Percentiles rank a stretch among this genome's conserved stretches.
These are phyloP conservation scores for Catalaphyllia jardinei DNA, from an alignment of 64 coral and sea anemone species.

Conservation along the genomic window DNA sequence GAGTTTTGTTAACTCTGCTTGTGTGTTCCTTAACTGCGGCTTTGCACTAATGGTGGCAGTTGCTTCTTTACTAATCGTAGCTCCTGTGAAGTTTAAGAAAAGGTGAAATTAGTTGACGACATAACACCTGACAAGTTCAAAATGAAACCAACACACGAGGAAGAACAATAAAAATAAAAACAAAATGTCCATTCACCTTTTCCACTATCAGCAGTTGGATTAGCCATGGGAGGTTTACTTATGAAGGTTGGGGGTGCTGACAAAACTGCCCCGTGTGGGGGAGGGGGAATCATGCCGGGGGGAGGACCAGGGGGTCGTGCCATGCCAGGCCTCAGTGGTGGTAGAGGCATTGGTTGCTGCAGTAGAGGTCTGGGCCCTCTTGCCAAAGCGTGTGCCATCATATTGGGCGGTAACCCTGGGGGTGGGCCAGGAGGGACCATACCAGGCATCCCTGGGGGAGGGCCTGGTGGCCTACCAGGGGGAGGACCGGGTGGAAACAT, in stretches of 20 bases:
- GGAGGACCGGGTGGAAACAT: conserved; percentile 97
- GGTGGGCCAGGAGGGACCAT: conserved; percentile 80
- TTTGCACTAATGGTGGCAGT: conserved; percentile 84
- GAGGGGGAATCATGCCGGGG: conserved; percentile 64
- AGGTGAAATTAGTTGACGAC: background rate
- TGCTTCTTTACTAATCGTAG: conserved; percentile 77
- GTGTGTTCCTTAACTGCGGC: conserved; percentile 95
- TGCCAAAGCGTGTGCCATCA: conserved; percentile 65
- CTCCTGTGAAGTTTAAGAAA: conserved; percentile 34
- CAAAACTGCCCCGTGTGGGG: conserved; percentile 84
- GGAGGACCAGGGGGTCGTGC: conserved; percentile 80
- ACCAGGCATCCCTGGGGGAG: conserved; percentile 63
- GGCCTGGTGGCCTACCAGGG: conserved; percentile 82
- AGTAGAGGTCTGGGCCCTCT: conserved; percentile 89
- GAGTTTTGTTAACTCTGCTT: conserved; percentile 95
- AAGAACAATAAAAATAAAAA: background rate
- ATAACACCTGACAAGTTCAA: background rate
- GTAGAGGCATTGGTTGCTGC: conserved; percentile 82
- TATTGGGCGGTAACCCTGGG: conserved; percentile 91
- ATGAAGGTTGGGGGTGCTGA: conserved; percentile 98
- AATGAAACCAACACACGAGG: background rate
- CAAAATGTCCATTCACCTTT: conserved; percentile 43
- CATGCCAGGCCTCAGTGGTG: conserved; percentile 73
- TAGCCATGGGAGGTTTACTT: conserved; percentile 83
- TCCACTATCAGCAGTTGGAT: conserved; percentile 49